phyloP scores from a whole-genome alignment of 2,113 vertebrate genomes.

The Melanotaenia duboulayi region DNA sequence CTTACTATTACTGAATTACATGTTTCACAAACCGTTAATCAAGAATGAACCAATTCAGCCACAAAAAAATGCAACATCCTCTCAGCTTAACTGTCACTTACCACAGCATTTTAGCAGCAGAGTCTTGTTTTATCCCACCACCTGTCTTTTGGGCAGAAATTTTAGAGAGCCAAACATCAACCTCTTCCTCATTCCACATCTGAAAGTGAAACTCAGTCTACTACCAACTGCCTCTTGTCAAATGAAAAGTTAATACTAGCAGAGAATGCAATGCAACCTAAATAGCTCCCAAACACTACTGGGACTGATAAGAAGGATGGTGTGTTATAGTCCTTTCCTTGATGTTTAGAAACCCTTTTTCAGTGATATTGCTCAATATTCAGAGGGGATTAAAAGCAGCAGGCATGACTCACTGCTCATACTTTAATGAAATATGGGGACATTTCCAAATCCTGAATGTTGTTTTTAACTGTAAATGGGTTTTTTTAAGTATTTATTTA shows the following conservation, averaged over 20 bases:
- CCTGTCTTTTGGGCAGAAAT: not conserved
- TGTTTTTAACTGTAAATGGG: not conserved
- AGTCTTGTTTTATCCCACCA: constrained; percentile 15
- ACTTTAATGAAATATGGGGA: not conserved
- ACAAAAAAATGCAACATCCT: not conserved
- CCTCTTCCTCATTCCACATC: constrained; percentile 59
- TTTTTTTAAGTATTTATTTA: too few species aligned
- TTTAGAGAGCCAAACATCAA: too few species aligned
- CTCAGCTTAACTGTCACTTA: constrained; percentile 15
- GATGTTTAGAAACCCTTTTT: not conserved
- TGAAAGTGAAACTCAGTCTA: constrained; percentile 47
- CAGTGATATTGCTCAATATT: not conserved
- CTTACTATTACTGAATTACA: not conserved
- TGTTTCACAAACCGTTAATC: not conserved
- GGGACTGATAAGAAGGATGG: too few species aligned
- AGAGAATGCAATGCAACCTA: not conserved
- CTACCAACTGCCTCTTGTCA: not conserved
- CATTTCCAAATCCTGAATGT: constrained; percentile 3
- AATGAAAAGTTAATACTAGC: not conserved
- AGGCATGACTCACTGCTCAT: not conserved
- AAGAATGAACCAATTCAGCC: not conserved
- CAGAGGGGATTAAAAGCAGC: not conserved
- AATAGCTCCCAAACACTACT: not conserved
- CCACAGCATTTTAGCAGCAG: not conserved
- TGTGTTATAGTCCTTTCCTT: not conserved